These are phyloP conservation scores for Reticulitermes speratus DNA, from an alignment of 1,140 invertebrate species.

Conservation along the genomic window DNA sequence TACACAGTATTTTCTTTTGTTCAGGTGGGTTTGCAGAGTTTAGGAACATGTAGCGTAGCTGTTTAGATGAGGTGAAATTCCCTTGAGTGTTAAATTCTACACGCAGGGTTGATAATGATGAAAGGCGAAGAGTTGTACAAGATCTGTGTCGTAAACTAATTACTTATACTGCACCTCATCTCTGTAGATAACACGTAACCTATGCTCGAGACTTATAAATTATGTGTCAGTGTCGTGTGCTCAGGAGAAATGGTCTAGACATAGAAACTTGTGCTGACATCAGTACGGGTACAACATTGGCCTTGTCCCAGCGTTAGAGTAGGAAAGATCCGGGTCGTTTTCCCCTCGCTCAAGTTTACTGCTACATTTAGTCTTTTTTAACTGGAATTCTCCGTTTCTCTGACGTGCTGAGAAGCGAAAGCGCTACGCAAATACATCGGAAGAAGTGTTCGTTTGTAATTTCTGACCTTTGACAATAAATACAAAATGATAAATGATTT, in stretches of 20 bases:
- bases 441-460: neutral
- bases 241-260: neutral
- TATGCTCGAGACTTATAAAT: neutral
- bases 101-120: neutral
- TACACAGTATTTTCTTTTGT: too few species aligned
- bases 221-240: neutral
- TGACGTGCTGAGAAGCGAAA: neutral
- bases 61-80: neutral
- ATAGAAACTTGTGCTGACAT: neutral
- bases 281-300: neutral
- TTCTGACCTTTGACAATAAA: neutral
- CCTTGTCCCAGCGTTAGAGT: neutral
- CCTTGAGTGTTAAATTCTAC: neutral
- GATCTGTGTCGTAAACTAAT: neutral
- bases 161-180: neutral
- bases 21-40: too few species aligned
- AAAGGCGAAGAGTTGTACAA: neutral
- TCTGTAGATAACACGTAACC: neutral
- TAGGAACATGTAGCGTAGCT: too few species aligned
- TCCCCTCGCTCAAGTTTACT: too few species aligned
- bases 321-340: neutral
- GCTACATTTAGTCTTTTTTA: neutral
- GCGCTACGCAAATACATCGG: neutral
- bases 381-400: neutral
- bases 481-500: neutral